Percentiles rank a stretch among this genome's conserved stretches.
Evolutionary conservation across 2,888 invertebrate species (phyloP).

Genomic region (Chymomyza amoena): DNA sequence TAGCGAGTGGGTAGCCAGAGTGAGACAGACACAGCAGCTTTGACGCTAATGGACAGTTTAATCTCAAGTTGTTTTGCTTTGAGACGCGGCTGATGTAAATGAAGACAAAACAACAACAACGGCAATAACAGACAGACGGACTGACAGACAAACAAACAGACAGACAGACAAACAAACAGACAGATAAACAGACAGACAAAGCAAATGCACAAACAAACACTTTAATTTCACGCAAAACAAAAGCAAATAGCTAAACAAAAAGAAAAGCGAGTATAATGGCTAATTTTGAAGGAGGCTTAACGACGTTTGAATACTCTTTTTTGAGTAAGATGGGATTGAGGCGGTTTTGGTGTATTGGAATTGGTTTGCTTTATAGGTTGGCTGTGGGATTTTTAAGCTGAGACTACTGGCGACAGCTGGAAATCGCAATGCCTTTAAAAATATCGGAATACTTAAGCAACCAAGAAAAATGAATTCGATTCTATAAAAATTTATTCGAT

Average conservation of each 20-base stretch:
- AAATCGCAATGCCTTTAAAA: too few relatives aligned
- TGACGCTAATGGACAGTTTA: conserved; percentile 73
- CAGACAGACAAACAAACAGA: conserved; percentile 24
- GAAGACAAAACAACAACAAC: conserved; percentile 48
- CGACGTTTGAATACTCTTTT: background rate
- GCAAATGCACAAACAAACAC: conserved; percentile 51
- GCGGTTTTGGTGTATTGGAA: too few relatives aligned
- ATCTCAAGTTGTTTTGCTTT: conserved; percentile 44
- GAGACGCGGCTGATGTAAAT: conserved; percentile 52
- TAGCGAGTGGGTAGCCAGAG: background rate
- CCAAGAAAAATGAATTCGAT: too few relatives aligned
- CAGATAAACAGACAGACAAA: conserved; percentile 20
- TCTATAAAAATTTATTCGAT: too few relatives aligned
- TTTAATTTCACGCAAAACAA: conserved; percentile 59
- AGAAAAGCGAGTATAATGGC: background rate
- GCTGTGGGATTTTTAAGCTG: too few relatives aligned
- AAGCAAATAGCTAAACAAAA: conserved; percentile 28
- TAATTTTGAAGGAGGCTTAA: background rate
- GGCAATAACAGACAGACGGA: conserved; percentile 23
- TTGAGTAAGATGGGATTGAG: too few relatives aligned
- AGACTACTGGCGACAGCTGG: too few relatives aligned
- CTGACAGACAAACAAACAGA: conserved; percentile 24
- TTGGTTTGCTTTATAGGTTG: too few relatives aligned
- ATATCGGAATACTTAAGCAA: too few relatives aligned
- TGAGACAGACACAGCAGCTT: conserved; percentile 23